Evolutionary conservation across 2,888 invertebrate species (phyloP), one percentile per base, ranked within the genome.

Genomic region (Shargacucullia verbasci): DNA sequence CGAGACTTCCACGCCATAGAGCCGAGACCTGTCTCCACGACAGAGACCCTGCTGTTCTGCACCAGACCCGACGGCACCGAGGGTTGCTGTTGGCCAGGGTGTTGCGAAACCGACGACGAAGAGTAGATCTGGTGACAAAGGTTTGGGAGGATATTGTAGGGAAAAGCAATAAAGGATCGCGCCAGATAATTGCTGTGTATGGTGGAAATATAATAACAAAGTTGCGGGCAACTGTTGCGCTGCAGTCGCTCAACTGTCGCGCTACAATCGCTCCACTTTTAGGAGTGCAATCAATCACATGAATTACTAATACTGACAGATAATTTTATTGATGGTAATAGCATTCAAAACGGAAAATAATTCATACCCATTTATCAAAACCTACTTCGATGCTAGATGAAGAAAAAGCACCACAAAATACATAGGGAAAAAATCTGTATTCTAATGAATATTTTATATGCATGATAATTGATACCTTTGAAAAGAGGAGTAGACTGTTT

Each of bases 1-100:
- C 96, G 97, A 70, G 98, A 98, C 84, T 98, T 97, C 86, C 97
- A 98, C 83, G 97, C 97, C 56, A 97, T 98, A 70, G 96, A 97
- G 79, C 97, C 98, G 0, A 80, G 92, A 9, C 84, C 92, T 0
- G 97, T 97, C 0, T 97, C 97, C 0, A 91, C 96, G 1, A 94
- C 96, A 8, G 98, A 98, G 87, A 96, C 96, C 6, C 83, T 97
- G 41, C 90, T 98, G 12, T 98, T 98, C 92, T 98, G 98, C 85
- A 98, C 97, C 77, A 95, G 96, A 70, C 95, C 96, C 53, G 98
- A 98, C 75, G 98, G 98, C 10, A 95, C 96, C 25, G 98, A 98
- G 88, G 96, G 97, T 0, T 94, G 97, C 71, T 98, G 98, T 86
- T 98, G 97, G 92, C 95, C 95, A 0, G 95, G 95, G 0, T 93